These are phyloP conservation scores for Trididemnum nubilum DNA, from an alignment of 23 tunicate genomes.

Conservation along the genomic window DNA sequence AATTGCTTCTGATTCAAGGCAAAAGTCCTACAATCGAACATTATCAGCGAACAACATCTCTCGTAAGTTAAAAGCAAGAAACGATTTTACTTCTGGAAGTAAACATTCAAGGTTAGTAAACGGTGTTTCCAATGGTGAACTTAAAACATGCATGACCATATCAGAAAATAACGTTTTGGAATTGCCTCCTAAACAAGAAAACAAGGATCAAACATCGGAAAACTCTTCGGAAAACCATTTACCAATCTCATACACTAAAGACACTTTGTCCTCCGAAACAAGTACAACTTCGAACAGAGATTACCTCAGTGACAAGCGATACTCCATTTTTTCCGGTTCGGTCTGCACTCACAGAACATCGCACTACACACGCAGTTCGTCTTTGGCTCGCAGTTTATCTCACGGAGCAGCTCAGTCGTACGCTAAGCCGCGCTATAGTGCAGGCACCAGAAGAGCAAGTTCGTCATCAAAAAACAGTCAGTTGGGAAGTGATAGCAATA, in stretches of 20 bases:
- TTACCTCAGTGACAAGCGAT: conserved; percentile 2
- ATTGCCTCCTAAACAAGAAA: not conserved
- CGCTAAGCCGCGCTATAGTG: not conserved
- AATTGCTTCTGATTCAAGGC: no score
- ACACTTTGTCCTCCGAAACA: not conserved
- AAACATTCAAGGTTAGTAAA: not conserved
- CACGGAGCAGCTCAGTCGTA: not conserved
- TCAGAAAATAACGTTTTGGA: conserved; percentile 34
- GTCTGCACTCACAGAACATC: not conserved
- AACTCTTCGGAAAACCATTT: not conserved
- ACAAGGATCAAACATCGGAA: not conserved
- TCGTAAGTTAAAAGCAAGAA: no score
- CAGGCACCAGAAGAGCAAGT: not conserved
- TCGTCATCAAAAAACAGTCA: not conserved
- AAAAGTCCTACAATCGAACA: no score
- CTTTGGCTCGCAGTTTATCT: not conserved
- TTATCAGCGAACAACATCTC: not conserved
- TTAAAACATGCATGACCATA: not conserved
- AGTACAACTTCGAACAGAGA: not conserved
- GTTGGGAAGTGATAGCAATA: not conserved
- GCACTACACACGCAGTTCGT: not conserved
- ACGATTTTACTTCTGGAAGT: not conserved
- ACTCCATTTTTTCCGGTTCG: conserved; percentile 43
- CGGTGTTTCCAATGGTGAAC: not conserved
- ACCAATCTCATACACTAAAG: not conserved